Conservation (phyloP, 2,113 vertebrate genomes). For the Phalacrocorax carbo region DNA sequence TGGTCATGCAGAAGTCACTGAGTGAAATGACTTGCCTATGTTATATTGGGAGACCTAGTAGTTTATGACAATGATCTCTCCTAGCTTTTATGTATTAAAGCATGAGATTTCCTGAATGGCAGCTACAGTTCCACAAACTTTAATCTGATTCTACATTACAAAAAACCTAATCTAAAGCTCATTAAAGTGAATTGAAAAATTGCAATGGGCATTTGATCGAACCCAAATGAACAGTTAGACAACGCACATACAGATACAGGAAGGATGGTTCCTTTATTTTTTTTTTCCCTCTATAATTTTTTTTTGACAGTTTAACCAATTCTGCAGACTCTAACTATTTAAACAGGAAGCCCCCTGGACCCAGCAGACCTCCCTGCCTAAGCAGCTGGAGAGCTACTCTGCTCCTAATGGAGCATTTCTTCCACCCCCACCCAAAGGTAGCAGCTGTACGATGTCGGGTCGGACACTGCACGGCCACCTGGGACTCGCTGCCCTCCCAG, state of each 20-base stretch:
- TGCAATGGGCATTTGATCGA: neutral
- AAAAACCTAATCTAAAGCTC: neutral
- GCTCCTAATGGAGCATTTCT: neutral
- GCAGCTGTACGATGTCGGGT: neutral
- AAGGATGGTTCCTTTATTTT: neutral
- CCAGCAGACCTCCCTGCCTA: constrained; percentile 20
- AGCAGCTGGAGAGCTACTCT: constrained; percentile 17
- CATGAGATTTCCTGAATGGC: neutral
- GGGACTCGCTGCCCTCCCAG: constrained; percentile 31
- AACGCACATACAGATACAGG: neutral
- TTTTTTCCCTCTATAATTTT: neutral
- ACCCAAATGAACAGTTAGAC: neutral
- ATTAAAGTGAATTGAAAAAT: neutral
- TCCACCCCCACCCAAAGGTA: neutral
- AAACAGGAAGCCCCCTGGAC: constrained; percentile 51
- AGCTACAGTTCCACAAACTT: neutral
- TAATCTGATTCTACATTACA: neutral
- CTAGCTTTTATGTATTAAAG: neutral
- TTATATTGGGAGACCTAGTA: neutral
- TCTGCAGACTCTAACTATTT: constrained; percentile 36
- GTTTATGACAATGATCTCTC: neutral
- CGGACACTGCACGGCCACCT: neutral
- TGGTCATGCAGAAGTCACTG: neutral
- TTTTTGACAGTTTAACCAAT: constrained; percentile 28
- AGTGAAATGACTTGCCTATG: neutral